phyloP scores from a whole-genome alignment of 2,797 vertebrate species.

The Chelmon rostratus region DNA sequence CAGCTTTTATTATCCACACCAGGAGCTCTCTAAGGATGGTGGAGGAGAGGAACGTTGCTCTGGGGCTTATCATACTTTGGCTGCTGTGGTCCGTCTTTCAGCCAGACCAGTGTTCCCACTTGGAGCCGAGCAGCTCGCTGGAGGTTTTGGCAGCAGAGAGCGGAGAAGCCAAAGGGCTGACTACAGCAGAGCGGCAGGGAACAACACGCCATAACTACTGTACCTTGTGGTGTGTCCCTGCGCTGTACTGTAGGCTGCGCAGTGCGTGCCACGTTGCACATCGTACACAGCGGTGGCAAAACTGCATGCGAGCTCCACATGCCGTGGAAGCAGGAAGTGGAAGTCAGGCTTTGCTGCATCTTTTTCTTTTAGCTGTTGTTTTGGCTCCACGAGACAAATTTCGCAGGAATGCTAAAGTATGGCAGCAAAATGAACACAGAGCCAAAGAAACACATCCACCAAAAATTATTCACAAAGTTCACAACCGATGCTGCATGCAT shows the following conservation, averaged over 20 bases:
- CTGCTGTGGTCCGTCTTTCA: slow-evolving; percentile 36
- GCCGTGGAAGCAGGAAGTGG: background rate
- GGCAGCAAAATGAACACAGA: background rate
- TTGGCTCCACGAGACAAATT: background rate
- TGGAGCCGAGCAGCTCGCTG: slow-evolving; percentile 52
- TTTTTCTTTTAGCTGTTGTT: background rate
- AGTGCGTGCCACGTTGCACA: slow-evolving; percentile 65
- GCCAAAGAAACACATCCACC: background rate
- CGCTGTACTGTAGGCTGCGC: slow-evolving; percentile 26
- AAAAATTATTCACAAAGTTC: background rate
- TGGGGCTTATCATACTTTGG: slow-evolving; percentile 63
- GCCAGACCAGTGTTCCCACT: slow-evolving; percentile 67
- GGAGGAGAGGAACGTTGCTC: slow-evolving; percentile 30
- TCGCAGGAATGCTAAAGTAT: background rate
- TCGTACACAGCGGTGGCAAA: background rate
- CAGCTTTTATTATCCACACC: slow-evolving; percentile 6
- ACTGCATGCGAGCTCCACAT: background rate
- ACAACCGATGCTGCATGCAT: background rate
- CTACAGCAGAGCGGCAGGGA: slow-evolving; percentile 64
- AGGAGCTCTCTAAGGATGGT: slow-evolving; percentile 2
- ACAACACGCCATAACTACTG: slow-evolving; percentile 56
- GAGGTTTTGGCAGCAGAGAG: slow-evolving; percentile 70
- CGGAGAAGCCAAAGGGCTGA: slow-evolving; percentile 75
- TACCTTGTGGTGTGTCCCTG: slow-evolving; percentile 50
- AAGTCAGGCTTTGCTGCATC: background rate